A percentile compares a stretch with the other conserved stretches of the same genome.
Evolutionary conservation across 2,888 invertebrate genomes (phyloP).

Genomic region (Caenorhabditis japonica): DNA sequence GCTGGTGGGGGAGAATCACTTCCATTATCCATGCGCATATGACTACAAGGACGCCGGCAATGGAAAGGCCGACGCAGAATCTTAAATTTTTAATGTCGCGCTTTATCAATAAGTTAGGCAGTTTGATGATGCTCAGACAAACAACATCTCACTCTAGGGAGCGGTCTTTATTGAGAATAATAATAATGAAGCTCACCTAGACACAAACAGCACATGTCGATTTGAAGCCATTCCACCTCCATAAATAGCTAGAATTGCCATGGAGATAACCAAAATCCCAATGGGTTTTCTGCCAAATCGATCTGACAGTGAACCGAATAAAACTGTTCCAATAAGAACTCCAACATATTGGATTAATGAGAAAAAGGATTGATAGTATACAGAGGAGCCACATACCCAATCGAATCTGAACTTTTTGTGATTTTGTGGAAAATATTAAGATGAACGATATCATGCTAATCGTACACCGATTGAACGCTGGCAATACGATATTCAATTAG

Average conservation of each 20-base stretch:
- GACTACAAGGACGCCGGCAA: slow-evolving; percentile 69
- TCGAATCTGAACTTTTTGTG: slow-evolving; percentile 46
- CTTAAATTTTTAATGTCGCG: slow-evolving; percentile 14
- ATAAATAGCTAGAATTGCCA: slow-evolving; percentile 41
- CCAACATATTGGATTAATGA: slow-evolving; percentile 63
- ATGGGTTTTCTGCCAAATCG: slow-evolving; percentile 54
- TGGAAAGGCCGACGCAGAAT: slow-evolving; percentile 63
- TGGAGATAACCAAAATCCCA: slow-evolving; percentile 48
- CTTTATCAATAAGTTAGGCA: too few species aligned
- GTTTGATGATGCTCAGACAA: not conserved
- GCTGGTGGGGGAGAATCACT: slow-evolving; percentile 66
- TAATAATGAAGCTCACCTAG: not conserved
- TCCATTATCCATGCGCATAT: slow-evolving; percentile 73
- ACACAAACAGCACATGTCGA: not conserved
- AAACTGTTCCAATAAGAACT: slow-evolving; percentile 60
- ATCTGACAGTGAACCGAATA: slow-evolving; percentile 63
- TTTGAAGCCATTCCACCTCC: slow-evolving; percentile 9
- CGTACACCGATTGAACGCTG: too few species aligned
- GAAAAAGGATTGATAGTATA: slow-evolving; percentile 54
- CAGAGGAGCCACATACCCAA: slow-evolving; percentile 67
- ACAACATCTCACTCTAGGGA: not conserved
- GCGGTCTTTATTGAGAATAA: not conserved
- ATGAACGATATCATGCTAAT: too few species aligned
- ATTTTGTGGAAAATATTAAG: not conserved
- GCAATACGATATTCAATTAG: too few species aligned